Evolutionary conservation across 2,888 invertebrate species (phyloP).

Genomic region (Tipula lateralis): DNA sequence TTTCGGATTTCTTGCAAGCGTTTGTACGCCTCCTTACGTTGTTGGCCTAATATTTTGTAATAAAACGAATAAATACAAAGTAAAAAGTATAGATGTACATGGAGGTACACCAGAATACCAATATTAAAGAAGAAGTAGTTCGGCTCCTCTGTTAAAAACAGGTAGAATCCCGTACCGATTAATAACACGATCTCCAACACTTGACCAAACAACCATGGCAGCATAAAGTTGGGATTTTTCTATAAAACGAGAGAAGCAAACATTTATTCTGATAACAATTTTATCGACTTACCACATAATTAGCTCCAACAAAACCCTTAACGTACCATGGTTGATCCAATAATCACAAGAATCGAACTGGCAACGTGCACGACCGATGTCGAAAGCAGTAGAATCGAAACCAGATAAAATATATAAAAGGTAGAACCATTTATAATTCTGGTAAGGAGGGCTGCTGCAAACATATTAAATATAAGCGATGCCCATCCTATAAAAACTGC

Average conservation of each 20-base stretch:
- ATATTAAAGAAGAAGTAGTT: neutral
- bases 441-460: neutral
- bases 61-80: neutral
- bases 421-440: neutral
- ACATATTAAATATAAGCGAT: neutral
- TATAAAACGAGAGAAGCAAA: conserved; percentile 38
- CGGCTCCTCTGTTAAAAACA: neutral
- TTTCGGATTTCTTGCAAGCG: neutral
- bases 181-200: neutral
- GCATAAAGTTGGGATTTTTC: conserved; percentile 35
- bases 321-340: neutral
- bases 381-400: neutral
- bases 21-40: neutral
- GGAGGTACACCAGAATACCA: neutral
- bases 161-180: neutral
- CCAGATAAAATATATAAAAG: neutral
- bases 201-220: conserved; percentile 37
- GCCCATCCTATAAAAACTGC: neutral
- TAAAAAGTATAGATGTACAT: neutral
- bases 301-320: neutral
- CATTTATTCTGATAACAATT: conserved; percentile 34
- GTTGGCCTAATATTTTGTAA: neutral
- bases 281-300: conserved; percentile 37
- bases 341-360: neutral
- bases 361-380: neutral